Evolutionary conservation across 2,888 invertebrate species (phyloP).

Genomic region (Drosophila percnosoma): DNA sequence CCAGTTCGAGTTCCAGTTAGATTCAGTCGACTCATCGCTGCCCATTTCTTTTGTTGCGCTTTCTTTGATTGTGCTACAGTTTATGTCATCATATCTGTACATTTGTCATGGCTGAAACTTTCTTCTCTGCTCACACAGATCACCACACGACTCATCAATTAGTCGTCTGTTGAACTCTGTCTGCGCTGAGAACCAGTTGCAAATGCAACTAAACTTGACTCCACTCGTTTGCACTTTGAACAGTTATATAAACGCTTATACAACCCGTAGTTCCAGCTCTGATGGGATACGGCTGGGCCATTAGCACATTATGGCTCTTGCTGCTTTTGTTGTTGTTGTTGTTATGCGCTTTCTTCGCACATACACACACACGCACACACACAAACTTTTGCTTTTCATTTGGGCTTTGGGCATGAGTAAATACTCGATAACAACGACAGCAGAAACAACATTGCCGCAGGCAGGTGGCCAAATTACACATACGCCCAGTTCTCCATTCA

Average conservation of each 20-base stretch:
- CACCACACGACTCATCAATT: slow-evolving; percentile 52
- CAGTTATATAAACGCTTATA: slow-evolving; percentile 59
- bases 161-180: slow-evolving; percentile 67
- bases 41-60: slow-evolving; percentile 57
- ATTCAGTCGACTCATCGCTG: slow-evolving; percentile 52
- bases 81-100: slow-evolving; percentile 77
- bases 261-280: slow-evolving; percentile 24
- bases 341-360: slow-evolving; percentile 63
- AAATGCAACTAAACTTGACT: slow-evolving; percentile 27
- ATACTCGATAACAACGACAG: slow-evolving; percentile 42
- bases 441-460: slow-evolving; percentile 6
- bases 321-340: slow-evolving; percentile 16
- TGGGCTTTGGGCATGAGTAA: slow-evolving; percentile 63
- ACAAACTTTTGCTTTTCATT: slow-evolving; percentile 63
- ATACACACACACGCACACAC: slow-evolving; percentile 28
- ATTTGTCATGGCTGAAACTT: slow-evolving; percentile 64
- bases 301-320: slow-evolving; percentile 33
- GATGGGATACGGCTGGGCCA: slow-evolving; percentile 22
- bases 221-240: slow-evolving; percentile 35
- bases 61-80: slow-evolving; percentile 79
- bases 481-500: slow-evolving; percentile 55
- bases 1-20: slow-evolving; percentile 51
- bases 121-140: slow-evolving; percentile 42
- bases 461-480: slow-evolving; percentile 53
- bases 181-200: slow-evolving; percentile 61